Percentiles rank a stretch among this genome's conserved stretches.
These are phyloP conservation scores for Pheosia tremula DNA, from an alignment of 2,888 invertebrate genomes.

Conservation along the genomic window DNA sequence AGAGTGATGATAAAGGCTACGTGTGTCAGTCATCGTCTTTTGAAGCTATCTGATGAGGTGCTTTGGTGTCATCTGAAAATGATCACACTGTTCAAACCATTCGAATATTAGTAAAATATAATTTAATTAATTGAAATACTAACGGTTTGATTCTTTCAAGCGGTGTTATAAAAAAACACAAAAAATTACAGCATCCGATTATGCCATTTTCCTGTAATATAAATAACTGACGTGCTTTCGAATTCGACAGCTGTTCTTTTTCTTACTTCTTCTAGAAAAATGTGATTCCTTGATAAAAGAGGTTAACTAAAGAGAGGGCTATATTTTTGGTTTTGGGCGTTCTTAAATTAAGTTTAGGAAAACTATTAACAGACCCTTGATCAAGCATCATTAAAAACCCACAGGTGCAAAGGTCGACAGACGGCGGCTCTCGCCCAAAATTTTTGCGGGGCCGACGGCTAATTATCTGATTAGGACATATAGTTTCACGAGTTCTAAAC, in stretches of 20 bases:
- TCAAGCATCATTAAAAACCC: not conserved
- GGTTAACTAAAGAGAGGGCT: not conserved
- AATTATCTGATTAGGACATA: conserved; percentile 75
- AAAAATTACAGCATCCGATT: conserved; percentile 8
- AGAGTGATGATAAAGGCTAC: conserved; percentile 16
- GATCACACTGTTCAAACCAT: not conserved
- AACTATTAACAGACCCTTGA: too few relatives aligned
- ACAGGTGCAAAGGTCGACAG: conserved; percentile 4
- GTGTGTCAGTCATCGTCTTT: conserved; percentile 24
- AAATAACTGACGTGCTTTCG: conserved; percentile 30
- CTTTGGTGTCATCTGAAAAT: conserved; percentile 34
- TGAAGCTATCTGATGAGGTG: not conserved
- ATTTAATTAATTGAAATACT: conserved; percentile 18
- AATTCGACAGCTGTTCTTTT: conserved; percentile 31
- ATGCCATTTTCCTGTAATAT: conserved; percentile 26
- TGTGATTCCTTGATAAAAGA: not conserved
- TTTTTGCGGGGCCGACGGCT: conserved; percentile 23
- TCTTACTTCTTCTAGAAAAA: conserved; percentile 10
- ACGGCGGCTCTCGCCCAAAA: conserved; percentile 27
- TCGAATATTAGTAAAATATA: not conserved
- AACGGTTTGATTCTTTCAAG: conserved; percentile 22
- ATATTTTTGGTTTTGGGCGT: not conserved
- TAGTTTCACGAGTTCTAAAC: conserved; percentile 56
- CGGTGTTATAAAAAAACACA: conserved; percentile 12
- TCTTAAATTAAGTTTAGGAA: not conserved